Evolutionary conservation across 2,113 vertebrate genomes (phyloP).

Genomic region (Pterocles orientalis): DNA sequence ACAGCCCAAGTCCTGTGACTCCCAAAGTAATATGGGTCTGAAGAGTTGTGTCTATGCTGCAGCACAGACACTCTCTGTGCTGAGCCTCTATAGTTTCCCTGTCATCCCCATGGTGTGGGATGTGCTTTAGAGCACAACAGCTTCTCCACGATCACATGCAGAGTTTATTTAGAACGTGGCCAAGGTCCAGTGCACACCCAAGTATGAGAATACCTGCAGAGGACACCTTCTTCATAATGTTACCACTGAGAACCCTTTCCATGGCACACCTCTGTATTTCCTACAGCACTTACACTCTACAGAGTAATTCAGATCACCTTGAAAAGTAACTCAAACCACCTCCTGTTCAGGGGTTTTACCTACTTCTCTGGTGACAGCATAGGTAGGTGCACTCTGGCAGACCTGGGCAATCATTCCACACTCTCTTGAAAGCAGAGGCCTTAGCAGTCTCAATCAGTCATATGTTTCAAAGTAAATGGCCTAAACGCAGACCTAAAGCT

Average conservation of each 20-base stretch:
- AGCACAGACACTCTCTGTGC: background rate
- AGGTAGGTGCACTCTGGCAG: background rate
- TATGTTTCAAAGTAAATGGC: background rate
- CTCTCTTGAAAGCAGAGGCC: background rate
- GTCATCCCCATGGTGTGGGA: background rate
- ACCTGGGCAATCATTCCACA: background rate
- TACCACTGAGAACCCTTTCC: background rate
- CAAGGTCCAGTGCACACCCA: background rate
- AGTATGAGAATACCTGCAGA: background rate
- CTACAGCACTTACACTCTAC: background rate
- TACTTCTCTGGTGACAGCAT: background rate
- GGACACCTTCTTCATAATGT: background rate
- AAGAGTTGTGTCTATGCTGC: background rate
- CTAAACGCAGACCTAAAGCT: background rate
- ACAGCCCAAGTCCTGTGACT: background rate
- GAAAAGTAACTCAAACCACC: background rate
- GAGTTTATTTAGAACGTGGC: background rate
- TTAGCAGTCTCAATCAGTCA: background rate
- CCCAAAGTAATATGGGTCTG: background rate
- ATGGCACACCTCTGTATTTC: background rate
- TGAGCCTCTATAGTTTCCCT: background rate
- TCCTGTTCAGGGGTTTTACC: background rate
- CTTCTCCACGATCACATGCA: background rate
- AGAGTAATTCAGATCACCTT: background rate
- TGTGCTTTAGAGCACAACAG: background rate